These are phyloP conservation scores for Nineta flava DNA, from an alignment of 2,888 invertebrate species.

Conservation along the genomic window DNA sequence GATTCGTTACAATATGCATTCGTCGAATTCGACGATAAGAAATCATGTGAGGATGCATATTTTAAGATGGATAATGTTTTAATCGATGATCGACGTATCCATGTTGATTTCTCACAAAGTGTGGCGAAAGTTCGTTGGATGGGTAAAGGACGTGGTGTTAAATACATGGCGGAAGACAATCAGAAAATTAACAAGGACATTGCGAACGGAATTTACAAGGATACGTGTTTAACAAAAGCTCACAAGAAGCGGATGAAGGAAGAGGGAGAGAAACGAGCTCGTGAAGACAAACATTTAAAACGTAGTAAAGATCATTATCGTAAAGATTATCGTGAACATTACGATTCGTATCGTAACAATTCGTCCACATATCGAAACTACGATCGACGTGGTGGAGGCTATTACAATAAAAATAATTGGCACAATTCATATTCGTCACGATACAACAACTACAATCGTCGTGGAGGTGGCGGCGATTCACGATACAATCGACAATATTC, in stretches of 20 bases:
- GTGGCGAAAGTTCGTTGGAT: conserved; percentile 88
- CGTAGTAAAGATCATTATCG: conserved; percentile 9
- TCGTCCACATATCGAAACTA: too few relatives aligned
- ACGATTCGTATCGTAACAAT: too few relatives aligned
- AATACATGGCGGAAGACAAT: conserved; percentile 32
- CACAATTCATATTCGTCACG: too few relatives aligned
- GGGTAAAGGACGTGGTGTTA: conserved; percentile 71
- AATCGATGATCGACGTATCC: conserved; percentile 95
- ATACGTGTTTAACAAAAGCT: neutral
- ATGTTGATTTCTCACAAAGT: conserved; percentile 98
- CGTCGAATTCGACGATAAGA: conserved; percentile 86
- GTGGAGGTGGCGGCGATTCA: neutral
- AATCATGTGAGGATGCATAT: conserved; percentile 92
- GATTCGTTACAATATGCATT: conserved; percentile 98
- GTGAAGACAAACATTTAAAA: conserved; percentile 12
- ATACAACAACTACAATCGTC: neutral
- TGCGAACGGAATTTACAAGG: conserved; percentile 7
- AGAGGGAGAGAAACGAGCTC: conserved; percentile 8
- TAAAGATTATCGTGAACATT: neutral
- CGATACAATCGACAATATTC: neutral
- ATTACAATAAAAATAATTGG: too few relatives aligned
- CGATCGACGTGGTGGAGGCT: too few relatives aligned
- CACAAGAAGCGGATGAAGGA: too few relatives aligned
- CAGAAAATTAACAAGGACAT: conserved; percentile 8
- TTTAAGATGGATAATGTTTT: conserved; percentile 99